Conservation (phyloP, 2,888 invertebrate genomes). For the Eumacrocentrus americanus region DNA sequence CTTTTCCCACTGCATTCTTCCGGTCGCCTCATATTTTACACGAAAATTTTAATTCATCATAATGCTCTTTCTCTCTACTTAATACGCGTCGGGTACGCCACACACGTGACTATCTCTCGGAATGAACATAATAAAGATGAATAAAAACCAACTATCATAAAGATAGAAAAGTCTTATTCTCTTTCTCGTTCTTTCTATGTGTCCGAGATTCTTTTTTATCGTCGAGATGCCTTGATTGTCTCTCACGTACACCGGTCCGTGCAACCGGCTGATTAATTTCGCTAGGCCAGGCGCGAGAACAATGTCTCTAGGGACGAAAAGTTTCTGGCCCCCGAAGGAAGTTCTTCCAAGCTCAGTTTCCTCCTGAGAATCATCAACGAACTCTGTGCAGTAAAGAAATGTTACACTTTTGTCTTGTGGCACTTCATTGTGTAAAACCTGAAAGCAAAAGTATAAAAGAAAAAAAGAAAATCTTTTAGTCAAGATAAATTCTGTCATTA, state of each 20-base stretch:
- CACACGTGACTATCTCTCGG: too few species aligned
- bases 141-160: neutral
- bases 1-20: constrained; percentile 3
- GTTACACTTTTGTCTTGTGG: constrained; percentile 3
- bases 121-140: too few species aligned
- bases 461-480: too few species aligned
- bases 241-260: constrained; percentile 19
- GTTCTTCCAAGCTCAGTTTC: constrained; percentile 21
- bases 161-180: constrained; percentile 1
- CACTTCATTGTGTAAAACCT: too few species aligned
- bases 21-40: constrained; percentile 1
- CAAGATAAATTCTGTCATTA: too few species aligned
- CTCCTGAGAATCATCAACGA: constrained; percentile 22
- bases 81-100: too few species aligned
- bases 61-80: too few species aligned
- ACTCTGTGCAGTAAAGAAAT: constrained; percentile 7
- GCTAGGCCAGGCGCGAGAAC: constrained; percentile 20
- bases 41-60: constrained; percentile 15
- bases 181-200: neutral
- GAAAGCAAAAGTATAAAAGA: too few species aligned
- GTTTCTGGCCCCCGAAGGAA: constrained; percentile 17
- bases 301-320: constrained; percentile 25
- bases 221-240: constrained; percentile 19
- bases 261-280: constrained; percentile 28
- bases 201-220: neutral